These are phyloP conservation scores for Anguilla anguilla DNA, from an alignment of 2,797 vertebrate species.

Conservation along the genomic window DNA sequence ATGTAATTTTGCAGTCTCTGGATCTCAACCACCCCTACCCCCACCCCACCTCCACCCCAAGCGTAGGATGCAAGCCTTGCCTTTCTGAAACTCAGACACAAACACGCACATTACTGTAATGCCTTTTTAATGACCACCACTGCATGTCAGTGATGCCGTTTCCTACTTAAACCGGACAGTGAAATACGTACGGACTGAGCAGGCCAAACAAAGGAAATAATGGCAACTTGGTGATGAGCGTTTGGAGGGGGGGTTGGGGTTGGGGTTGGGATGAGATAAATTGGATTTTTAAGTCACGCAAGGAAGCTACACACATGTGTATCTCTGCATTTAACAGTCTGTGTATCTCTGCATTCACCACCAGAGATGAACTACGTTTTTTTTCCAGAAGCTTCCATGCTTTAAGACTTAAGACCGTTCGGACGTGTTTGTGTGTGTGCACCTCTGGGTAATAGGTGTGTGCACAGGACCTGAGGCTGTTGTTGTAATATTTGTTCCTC, in stretches of 20 bases:
- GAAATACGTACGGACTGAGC: neutral
- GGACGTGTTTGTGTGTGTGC: slow-evolving; percentile 47
- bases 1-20: slow-evolving; percentile 64
- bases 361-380: neutral
- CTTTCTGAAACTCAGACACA: slow-evolving; percentile 1
- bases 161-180: neutral
- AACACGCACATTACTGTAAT: slow-evolving; percentile 14
- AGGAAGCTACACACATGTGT: slow-evolving; percentile 28
- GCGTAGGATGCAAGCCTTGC: slow-evolving; percentile 17
- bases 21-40: slow-evolving; percentile 51
- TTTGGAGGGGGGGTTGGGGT: neutral
- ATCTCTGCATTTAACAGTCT: neutral
- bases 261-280: slow-evolving; percentile 49
- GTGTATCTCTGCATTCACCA: neutral
- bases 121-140: slow-evolving; percentile 10
- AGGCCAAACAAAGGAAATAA: slow-evolving; percentile 8
- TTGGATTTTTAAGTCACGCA: slow-evolving; percentile 63
- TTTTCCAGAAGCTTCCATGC: neutral
- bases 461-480: neutral
- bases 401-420: slow-evolving; percentile 28
- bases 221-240: neutral
- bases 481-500: neutral
- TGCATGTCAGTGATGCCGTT: neutral
- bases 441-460: neutral
- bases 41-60: slow-evolving; percentile 39